Evolutionary conservation across 2,113 vertebrate genomes (phyloP).

Genomic region (Grantiella picta): DNA sequence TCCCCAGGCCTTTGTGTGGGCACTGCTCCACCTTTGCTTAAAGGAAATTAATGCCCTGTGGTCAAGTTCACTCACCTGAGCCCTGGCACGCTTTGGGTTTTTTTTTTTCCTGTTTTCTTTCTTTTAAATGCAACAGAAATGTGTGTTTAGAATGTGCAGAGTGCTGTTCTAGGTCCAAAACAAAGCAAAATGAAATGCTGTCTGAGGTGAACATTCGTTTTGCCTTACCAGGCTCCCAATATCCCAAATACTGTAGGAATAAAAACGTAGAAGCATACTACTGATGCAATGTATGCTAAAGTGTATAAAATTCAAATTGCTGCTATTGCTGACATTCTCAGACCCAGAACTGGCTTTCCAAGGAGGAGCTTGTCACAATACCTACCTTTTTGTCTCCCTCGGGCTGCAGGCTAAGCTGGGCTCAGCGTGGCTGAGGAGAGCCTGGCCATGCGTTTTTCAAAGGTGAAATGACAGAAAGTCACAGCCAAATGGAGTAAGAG

Average conservation of each 20-base stretch:
- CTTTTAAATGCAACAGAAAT: not conserved
- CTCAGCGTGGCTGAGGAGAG: too few species aligned
- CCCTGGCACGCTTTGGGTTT: not conserved
- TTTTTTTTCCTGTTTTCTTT: rapidly evolving
- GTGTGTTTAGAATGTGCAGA: not conserved
- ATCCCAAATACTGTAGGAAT: not conserved
- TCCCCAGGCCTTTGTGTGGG: not conserved
- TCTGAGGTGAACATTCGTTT: not conserved
- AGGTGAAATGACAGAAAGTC: not conserved
- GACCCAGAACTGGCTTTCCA: not conserved
- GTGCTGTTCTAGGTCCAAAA: not conserved
- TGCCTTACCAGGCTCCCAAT: not conserved
- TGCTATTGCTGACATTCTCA: not conserved
- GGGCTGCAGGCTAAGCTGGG: too few species aligned
- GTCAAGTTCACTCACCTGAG: not conserved
- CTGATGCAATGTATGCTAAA: not conserved
- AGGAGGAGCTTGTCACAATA: not conserved
- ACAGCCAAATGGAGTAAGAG: not conserved
- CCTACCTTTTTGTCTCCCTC: too few species aligned
- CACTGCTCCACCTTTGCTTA: not conserved
- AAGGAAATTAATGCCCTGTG: not conserved
- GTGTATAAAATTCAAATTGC: not conserved
- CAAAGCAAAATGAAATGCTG: not conserved
- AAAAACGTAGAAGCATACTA: not conserved
- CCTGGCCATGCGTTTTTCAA: not conserved